A percentile compares a stretch with the other conserved stretches of the same genome.
Conservation (phyloP, 2,113 vertebrate species). For the Mixornis gularis region DNA sequence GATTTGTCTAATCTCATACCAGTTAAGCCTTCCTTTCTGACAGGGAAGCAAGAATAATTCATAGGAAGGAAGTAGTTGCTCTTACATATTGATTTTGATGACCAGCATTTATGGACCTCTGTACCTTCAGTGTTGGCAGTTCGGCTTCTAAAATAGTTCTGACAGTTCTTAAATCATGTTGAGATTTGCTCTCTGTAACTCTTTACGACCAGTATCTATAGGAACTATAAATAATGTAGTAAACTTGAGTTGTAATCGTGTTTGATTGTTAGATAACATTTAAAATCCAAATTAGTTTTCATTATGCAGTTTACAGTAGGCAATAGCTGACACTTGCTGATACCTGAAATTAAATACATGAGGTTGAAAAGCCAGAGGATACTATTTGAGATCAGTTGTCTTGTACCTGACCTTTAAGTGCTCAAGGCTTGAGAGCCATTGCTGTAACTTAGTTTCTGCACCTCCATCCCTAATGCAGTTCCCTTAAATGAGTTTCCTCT, state of each 20-base stretch:
- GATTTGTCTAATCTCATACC: neutral
- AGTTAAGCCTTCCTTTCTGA: neutral
- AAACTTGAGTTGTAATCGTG: neutral
- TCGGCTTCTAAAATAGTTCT: neutral
- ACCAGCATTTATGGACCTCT: neutral
- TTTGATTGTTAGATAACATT: neutral
- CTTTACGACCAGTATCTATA: neutral
- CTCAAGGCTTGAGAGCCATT: neutral
- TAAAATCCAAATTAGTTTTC: neutral
- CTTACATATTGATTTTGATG: neutral
- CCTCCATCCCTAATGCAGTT: neutral
- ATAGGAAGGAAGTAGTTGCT: neutral
- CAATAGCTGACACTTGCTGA: neutral
- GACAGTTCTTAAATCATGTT: neutral
- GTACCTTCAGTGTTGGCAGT: neutral
- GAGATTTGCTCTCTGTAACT: neutral
- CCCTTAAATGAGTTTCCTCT: neutral
- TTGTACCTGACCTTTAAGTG: neutral
- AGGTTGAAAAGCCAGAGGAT: neutral
- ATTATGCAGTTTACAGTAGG: neutral
- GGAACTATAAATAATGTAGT: neutral
- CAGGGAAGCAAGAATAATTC: neutral
- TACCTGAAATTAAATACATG: neutral
- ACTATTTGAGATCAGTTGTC: neutral
- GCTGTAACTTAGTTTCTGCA: neutral